Base-by-base conservation (phyloP, 2,888 invertebrate species). In the Sinhomidia bicolor region DNA sequence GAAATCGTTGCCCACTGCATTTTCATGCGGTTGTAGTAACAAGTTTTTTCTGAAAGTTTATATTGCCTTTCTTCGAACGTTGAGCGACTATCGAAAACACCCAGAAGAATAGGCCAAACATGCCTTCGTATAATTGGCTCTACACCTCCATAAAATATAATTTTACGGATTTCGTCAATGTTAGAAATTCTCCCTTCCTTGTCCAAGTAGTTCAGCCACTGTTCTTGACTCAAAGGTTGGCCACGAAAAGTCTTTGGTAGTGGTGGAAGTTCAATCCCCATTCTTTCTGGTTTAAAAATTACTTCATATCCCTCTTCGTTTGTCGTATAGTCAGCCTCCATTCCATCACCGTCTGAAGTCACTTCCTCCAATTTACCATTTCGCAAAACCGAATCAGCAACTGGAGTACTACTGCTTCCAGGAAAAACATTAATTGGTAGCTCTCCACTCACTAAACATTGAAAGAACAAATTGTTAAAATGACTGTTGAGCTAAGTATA, bases 1-100 rank as follows among this genome's bases (percentile, higher is more conserved):
- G 96, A 96, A 94, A 99, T 97, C 0, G 97, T 96, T 91, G 96
- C 95, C 99, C 99, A 99, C 93, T 99, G 99, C 23, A 97, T 95
- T 93, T 99, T 99, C 98, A 99, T 99, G 71, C 95, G 95, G 93
- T 96, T 98, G 94, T 99, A 99, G 93, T 98, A 98, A 90, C 97
- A 96, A 89, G 96, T 96, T 93, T 96, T 97, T 91, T 95, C 94
- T 93, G 96, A 96, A 47, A 96, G 95, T 47, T 96, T 94, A 89
- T 95, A 95, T 90, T 95, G 95, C 85, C 98, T 95, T 92, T 97
- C 96, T 12, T 95, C 93, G 79, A 95, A 95, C 0, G 97, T 97
- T 92, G 96, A 96, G 89, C 96, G 94, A 98, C 98, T 99, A 0
- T 96, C 96, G 93, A 96, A 96, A 9, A 91, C 88, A 1, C 89